Percentiles rank a stretch among this genome's conserved stretches.
Conservation (phyloP, 2,888 invertebrate genomes). For the Brassicogethes aeneus region DNA sequence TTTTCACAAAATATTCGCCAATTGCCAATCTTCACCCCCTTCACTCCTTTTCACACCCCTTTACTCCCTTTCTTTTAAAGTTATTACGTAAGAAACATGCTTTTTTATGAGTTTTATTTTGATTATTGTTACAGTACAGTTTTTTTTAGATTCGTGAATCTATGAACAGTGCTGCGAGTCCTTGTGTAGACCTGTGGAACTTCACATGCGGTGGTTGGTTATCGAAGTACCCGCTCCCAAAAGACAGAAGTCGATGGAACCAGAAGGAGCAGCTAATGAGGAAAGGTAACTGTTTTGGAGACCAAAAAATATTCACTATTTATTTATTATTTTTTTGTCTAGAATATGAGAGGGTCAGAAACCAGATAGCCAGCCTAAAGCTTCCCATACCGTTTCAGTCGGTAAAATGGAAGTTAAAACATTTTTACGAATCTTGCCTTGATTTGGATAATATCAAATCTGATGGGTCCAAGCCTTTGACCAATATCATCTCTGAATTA, state of each 20-base stretch:
- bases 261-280: conserved; percentile 35
- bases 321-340: conserved; percentile 22
- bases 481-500: conserved; percentile 40
- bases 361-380: conserved; percentile 43
- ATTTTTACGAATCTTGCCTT: conserved; percentile 50
- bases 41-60: no score
- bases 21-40: no score
- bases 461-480: conserved; percentile 39
- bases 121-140: no score
- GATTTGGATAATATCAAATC: conserved; percentile 43
- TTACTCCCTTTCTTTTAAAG: no score
- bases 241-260: conserved; percentile 41
- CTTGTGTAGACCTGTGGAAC: conserved; percentile 44
- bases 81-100: no score
- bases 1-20: no score
- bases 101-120: no score
- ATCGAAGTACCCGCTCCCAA: conserved; percentile 37
- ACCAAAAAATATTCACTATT: background rate
- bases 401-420: conserved; percentile 49
- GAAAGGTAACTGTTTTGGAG: conserved; percentile 39
- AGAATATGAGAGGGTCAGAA: conserved; percentile 41
- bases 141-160: conserved; percentile 41
- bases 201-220: conserved; percentile 48
- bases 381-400: conserved; percentile 38
- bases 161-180: conserved; percentile 38